A percentile compares a stretch with the other conserved stretches of the same genome.
phyloP scores from a whole-genome alignment of 1,140 invertebrate species.

The Zophobas morio region DNA sequence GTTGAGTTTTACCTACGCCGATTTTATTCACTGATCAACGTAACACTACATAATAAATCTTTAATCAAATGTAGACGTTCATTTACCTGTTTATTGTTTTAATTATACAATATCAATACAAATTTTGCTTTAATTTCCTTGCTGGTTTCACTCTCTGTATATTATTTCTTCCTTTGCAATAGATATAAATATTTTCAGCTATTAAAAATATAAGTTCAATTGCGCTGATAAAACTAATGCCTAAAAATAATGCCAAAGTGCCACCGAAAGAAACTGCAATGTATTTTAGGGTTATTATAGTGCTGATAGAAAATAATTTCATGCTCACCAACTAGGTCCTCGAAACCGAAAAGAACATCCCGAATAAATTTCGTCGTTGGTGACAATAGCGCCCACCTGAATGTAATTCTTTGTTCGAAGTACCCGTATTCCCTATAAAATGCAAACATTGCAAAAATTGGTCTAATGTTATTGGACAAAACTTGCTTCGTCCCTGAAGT shows the following conservation, averaged over 20 bases:
- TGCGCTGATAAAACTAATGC: conserved; percentile 69
- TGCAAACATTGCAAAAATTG: neutral
- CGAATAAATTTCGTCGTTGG: conserved; percentile 70
- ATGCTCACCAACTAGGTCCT: conserved; percentile 70
- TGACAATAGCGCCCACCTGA: conserved; percentile 65
- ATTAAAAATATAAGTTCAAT: conserved; percentile 67
- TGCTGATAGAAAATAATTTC: no score
- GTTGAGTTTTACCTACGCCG: no score
- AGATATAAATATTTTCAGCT: conserved; percentile 40
- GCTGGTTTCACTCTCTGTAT: no score
- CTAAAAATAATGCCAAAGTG: conserved; percentile 70
- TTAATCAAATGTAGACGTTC: no score
- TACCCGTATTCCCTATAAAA: conserved; percentile 57
- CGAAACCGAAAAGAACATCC: conserved; percentile 73
- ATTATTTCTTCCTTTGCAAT: conserved; percentile 1
- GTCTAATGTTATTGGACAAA: no score
- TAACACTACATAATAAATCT: no score
- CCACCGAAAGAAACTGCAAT: conserved; percentile 71
- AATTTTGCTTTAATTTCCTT: no score
- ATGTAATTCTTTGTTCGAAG: conserved; percentile 62
- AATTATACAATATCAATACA: no score
- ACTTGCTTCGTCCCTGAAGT: no score
- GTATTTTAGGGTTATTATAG: no score
- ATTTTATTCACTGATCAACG: no score
- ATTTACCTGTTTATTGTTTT: no score